Evolutionary conservation across 2,888 invertebrate genomes (phyloP), one percentile per base, ranked within the genome.

Genomic region (Drosophila mettleri): DNA sequence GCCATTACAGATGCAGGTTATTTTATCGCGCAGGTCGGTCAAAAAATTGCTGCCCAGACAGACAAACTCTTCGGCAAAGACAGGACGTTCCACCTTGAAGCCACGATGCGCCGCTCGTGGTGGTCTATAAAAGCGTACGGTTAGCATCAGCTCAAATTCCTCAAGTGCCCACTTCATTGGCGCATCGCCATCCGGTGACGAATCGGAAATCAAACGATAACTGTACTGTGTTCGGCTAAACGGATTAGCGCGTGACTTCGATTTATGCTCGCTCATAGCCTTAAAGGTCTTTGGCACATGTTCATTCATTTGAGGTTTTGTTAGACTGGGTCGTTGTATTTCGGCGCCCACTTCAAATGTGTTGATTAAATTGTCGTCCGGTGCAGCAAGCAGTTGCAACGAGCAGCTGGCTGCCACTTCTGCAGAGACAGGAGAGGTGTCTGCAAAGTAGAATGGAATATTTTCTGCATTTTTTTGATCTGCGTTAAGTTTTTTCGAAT

Each of bases 1-100:
- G 20, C 93, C 90, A 90, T 98, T 97, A 74, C 95, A 94, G 51
- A 94, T 91, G 90, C 98, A 98, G 18, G 93, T 92, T 73, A 98
- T 95, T 76, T 94, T 94, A 88, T 97, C 97, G 3, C 96, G 93
- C 38, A 98, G 92, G 48, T 94, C 94, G n/a, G 94, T 93, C 71
- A 98, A 93, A 24, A 93, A 93, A 90, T 96, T 96, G 18, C 93
- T 92, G 0, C 96, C 96, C n/a, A 95, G 91, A 0, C 96, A 93
- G 12, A 94, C 91, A 68, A 95, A 93, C 71, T 95, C 94, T 76
- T 94, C 94, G 34, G 92, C 91, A 62, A 93, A 93, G 52, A 92
- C 92, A 12, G 93, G 92, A n/a, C 71, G 81, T 24, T 88, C 86
- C 12, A 88, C 61, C 16, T 80, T 80, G 2, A 75, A 83, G 12